Conservation (phyloP, 2,113 vertebrate genomes). For the Scomber scombrus region DNA sequence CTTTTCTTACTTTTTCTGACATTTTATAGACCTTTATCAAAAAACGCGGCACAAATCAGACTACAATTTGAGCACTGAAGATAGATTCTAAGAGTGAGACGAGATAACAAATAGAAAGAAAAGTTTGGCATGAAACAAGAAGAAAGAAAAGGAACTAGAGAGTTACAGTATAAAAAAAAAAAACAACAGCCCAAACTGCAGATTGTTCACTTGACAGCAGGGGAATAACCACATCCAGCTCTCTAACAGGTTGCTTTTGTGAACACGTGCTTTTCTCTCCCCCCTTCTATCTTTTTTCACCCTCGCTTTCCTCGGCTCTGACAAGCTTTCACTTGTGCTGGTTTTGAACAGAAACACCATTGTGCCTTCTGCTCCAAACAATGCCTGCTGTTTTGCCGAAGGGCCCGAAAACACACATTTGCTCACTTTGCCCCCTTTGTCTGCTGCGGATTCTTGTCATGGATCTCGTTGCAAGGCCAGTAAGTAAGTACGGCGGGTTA, state of each 20-base stretch:
- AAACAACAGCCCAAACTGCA: not conserved
- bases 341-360: conserved; percentile 79
- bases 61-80: not conserved
- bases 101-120: not conserved
- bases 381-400: conserved; percentile 74
- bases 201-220: conserved; percentile 30
- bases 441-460: conserved; percentile 70
- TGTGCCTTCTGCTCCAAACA: conserved; percentile 79
- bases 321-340: conserved; percentile 76
- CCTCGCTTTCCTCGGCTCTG: conserved; percentile 63
- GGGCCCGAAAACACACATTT: conserved; percentile 75
- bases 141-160: not conserved
- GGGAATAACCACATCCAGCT: conserved; percentile 28
- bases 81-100: not conserved
- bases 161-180: not conserved
- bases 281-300: conserved; percentile 50
- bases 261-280: conserved; percentile 41
- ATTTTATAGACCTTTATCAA: no score
- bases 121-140: no score
- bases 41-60: conserved; percentile 15
- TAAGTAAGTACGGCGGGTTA: conserved; percentile 42
- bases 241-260: conserved; percentile 64
- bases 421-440: conserved; percentile 74
- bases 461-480: conserved; percentile 61
- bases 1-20: no score